Base-by-base conservation (phyloP, 2,888 invertebrate genomes). In the Sarcophaga caerulescens region DNA sequence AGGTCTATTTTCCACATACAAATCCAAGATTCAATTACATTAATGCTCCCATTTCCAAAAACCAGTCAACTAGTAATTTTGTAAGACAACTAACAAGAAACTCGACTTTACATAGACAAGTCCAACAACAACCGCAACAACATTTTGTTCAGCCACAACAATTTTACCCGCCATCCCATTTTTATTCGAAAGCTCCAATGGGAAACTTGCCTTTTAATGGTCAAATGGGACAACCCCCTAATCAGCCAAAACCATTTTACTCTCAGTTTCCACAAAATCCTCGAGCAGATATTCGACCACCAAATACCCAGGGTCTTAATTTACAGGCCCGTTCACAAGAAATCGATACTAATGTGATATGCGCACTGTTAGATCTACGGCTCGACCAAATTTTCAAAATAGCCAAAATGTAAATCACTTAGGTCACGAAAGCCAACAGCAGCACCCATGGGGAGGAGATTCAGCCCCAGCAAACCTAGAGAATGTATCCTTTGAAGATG, bases 341-440 rank as follows among this genome's bases (percentile, higher is more conserved):
- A 21, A 3, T 66, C 2, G 66, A 66, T 66, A 76, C 66, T n/a
- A 66, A 76, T 21, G 66, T 11, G 23, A 65, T 35, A 35, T 35
- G 35, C 35, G 44, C 17, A 65, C 65, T 3, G 19, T 73, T 5
- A 73, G 73, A 60, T 60, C 73, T 35, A 17, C 82, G n/a, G 45
- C 21, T 5, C 68, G 45, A 1, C 79, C 44, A 45, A 65, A 62
- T n/a, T 63, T 73, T 19, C 59, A 52, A 11, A 62, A 82, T 21
- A 57, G 70, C 21, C 85, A 85, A 62, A 60, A 76, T 25, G 23
- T 85, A n/a, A 85, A 85, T 44, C 11, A 77, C 19, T 25, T 83
- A 25, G 47, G 44, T 57, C 77, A 83, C 10, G 57, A 78, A n/a
- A 25, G 19, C 25, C 57, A 73, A 59, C 59, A 35, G n/a, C n/a